Evolutionary conservation across 2,113 vertebrate genomes (phyloP), one percentile per base, ranked within the genome.

Genomic region (Atherinomorus stipes): DNA sequence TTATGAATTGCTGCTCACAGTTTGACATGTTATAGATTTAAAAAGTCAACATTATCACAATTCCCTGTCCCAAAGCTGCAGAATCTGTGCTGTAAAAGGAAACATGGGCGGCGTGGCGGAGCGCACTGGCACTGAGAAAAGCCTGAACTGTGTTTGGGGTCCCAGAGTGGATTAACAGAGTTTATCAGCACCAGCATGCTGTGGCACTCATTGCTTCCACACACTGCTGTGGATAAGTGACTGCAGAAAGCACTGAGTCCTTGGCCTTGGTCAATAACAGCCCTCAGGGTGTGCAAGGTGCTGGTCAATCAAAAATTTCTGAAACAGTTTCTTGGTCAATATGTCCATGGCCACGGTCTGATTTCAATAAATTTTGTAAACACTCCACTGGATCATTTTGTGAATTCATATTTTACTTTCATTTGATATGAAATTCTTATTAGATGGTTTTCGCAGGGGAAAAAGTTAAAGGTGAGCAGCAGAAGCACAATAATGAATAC

Each of bases 181-280:
- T 90, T 89, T 91, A 90, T 91, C 89, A 86, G 86, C 83, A 49
- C 19, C 61, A 72, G 70, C 86, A 86, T 84, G 76, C 71, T 75
- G 75, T 82, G 76, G 68, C 78, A 70, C 75, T 85, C 80, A 31
- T 47, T 77, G 79, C 73, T 42, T 34, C 42, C 8, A 7, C 10
- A 19, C 56, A n/a, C 51, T 31, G 74, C 75, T 67, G 73, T 61
- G 81, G 76, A 82, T 83, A 81, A 89, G 83, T 70, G 83, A 69
- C 77, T 88, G 69, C 70, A 83, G 65, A 85, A 66, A 81, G 59
- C 56, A n/a, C 52, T 0, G 53, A 85, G 80, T 81, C 82, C 74
- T 81, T 81, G 80, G 80, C 69, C 67, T 76, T 65, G 75, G 80
- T 82, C 82, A 87, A 78, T 71, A 82, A 62, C 80, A 78, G 54